Percentiles rank a stretch among this genome's conserved stretches.
phyloP scores from a whole-genome alignment of 2,888 invertebrate genomes.

The Phyllotreta striolata region DNA sequence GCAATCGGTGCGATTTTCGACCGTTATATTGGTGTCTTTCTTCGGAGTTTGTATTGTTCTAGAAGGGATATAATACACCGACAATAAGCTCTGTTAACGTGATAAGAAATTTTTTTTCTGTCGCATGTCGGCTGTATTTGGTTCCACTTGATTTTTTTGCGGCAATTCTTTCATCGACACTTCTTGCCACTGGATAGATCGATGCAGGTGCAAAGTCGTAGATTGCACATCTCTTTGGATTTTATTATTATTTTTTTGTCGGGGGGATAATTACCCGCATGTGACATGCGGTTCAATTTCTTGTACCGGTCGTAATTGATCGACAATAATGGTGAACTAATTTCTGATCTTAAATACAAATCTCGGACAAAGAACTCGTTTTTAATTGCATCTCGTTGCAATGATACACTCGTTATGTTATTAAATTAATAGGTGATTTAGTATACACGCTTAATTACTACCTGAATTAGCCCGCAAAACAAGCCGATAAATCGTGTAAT shows the following conservation, averaged over 20 bases:
- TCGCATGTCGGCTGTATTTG: neutral
- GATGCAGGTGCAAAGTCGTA: conserved; percentile 12
- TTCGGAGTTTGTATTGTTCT: too few relatives aligned
- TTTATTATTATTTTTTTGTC: neutral
- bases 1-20: too few relatives aligned
- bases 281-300: neutral
- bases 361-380: neutral
- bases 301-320: neutral
- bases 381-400: neutral
- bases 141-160: neutral
- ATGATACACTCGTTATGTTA: too few relatives aligned
- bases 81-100: too few relatives aligned
- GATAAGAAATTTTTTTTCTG: neutral
- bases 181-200: conserved; percentile 3
- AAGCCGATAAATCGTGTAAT: too few relatives aligned
- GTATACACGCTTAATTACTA: too few relatives aligned
- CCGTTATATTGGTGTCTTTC: too few relatives aligned
- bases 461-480: too few relatives aligned
- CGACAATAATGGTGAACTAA: conserved; percentile 1
- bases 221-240: conserved; percentile 15
- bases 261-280: conserved; percentile 6
- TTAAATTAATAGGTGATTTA: too few relatives aligned
- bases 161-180: too few relatives aligned
- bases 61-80: too few relatives aligned
- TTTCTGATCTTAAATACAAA: neutral